phyloP scores from a whole-genome alignment of 2,113 vertebrate species.

The Zeus faber region DNA sequence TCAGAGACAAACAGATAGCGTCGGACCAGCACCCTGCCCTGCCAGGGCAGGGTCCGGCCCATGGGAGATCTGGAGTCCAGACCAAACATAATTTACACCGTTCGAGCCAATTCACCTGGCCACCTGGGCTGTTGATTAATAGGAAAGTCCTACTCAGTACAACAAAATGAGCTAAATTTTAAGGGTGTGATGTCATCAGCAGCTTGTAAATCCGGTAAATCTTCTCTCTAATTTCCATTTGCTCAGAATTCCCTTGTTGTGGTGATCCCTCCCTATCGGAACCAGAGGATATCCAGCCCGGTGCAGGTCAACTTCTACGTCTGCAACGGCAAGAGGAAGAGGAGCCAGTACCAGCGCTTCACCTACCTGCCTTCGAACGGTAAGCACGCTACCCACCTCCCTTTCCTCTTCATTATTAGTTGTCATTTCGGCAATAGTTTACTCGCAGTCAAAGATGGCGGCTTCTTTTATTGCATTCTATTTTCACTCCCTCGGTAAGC shows the following conservation, averaged over 20 bases:
- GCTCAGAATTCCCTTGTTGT: conserved; percentile 84
- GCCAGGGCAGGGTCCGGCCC: no score
- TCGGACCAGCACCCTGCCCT: conserved; percentile 34
- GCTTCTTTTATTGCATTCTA: background rate
- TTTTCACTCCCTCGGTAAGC: conserved; percentile 2
- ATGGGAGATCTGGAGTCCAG: no score
- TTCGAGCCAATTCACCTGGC: no score
- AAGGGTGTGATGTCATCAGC: no score
- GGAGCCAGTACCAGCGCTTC: conserved; percentile 95
- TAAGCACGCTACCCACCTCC: conserved; percentile 58
- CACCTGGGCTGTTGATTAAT: no score
- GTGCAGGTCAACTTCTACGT: conserved; percentile 96
- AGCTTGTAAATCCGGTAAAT: no score
- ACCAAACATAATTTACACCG: conserved; percentile 44
- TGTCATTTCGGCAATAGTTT: no score
- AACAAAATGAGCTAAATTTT: no score
- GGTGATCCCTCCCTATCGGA: conserved; percentile 93
- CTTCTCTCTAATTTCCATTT: no score
- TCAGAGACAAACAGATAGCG: conserved; percentile 54
- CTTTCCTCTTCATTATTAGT: background rate
- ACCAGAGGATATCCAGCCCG: conserved; percentile 90
- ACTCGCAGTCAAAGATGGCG: background rate
- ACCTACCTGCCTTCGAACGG: conserved; percentile 94
- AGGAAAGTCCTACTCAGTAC: no score
- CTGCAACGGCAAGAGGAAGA: conserved; percentile 97